Evolutionary conservation across 2,888 invertebrate species (phyloP), one percentile per base, ranked within the genome.

Genomic region (Harpalus rufipes): DNA sequence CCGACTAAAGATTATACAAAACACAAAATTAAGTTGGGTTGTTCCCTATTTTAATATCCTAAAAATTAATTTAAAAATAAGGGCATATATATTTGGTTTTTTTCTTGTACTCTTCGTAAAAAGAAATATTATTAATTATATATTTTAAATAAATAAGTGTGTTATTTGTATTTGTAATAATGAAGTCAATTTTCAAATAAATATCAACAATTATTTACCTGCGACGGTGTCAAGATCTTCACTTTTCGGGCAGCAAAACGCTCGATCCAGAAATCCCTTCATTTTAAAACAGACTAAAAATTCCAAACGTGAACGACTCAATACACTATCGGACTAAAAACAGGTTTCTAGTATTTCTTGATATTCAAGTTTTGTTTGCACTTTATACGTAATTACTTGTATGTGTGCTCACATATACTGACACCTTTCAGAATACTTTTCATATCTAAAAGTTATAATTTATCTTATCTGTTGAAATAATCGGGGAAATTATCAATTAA

Each of bases 381-480:
- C 25, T 44, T 72, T 72, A 7, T 39, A 41, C 39, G 44, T 56
- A 78, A 58, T 74, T 74, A 6, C 41, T 51, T 25, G 72, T 12
- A 51, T 51, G 44, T 51, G 6, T 51, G 44, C 44, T 10, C 1
- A 51, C 44, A 10, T 4, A 74, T 18, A 74, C 72, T 74, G 44
- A 74, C 44, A 74, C 72, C 21, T 44, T 41, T 41, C 44, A 74
- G 18, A 41, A 7, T 44, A 18, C 44, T 44, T 68, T 44, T 74
- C 16, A 74, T 74, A 74, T 41, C 72, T 74, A 74, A 74, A 18
- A 74, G 25, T 18, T 4, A 21, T 10, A 41, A 81, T 81, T 81
- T 81, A 81, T 81, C 81, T 81, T 81, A 81, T 81, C 81, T 81
- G 25, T 18, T 41, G 80, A 63, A 61, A 39, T 63, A 44, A 44